phyloP scores from a whole-genome alignment of 2,113 vertebrate genomes.

The Coreoperca whiteheadi region DNA sequence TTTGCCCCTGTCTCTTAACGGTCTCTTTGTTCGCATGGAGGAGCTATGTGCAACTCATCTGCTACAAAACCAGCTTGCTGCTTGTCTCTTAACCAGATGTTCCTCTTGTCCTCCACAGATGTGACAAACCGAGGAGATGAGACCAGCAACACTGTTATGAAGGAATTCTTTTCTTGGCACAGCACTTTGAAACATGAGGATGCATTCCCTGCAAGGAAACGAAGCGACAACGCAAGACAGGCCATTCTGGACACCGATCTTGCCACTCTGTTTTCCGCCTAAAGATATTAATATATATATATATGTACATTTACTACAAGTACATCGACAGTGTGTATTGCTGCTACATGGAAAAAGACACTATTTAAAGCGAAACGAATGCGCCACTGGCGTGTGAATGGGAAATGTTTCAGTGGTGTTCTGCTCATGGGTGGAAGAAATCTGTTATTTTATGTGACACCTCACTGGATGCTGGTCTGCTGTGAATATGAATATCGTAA shows the following conservation, averaged over 20 bases:
- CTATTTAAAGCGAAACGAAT: slow-evolving; percentile 71
- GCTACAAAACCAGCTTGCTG: background rate
- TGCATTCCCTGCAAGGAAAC: slow-evolving; percentile 90
- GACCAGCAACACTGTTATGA: slow-evolving; percentile 86
- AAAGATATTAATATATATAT: slow-evolving; percentile 78
- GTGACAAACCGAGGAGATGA: slow-evolving; percentile 96
- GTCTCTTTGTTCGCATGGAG: slow-evolving; percentile 1
- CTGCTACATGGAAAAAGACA: slow-evolving; percentile 75
- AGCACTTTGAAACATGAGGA: slow-evolving; percentile 94
- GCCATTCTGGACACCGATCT: slow-evolving; percentile 42
- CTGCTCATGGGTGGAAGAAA: slow-evolving; percentile 35
- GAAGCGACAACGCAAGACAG: slow-evolving; percentile 48
- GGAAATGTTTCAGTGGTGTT: slow-evolving; percentile 47
- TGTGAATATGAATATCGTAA: slow-evolving; percentile 60
- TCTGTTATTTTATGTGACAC: slow-evolving; percentile 49
- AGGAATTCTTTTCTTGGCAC: slow-evolving; percentile 89
- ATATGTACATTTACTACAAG: slow-evolving; percentile 60
- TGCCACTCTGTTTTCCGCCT: slow-evolving; percentile 56
- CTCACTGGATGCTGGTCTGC: slow-evolving; percentile 77
- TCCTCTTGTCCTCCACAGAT: slow-evolving; percentile 82
- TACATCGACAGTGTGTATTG: slow-evolving; percentile 75
- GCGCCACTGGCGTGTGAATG: slow-evolving; percentile 66
- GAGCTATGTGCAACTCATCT: background rate
- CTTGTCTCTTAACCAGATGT: slow-evolving; percentile 29
- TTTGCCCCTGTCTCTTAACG: background rate